phyloP scores from a whole-genome alignment of 1,140 invertebrate species.

The Hermatobates lingyangjiaoensis region DNA sequence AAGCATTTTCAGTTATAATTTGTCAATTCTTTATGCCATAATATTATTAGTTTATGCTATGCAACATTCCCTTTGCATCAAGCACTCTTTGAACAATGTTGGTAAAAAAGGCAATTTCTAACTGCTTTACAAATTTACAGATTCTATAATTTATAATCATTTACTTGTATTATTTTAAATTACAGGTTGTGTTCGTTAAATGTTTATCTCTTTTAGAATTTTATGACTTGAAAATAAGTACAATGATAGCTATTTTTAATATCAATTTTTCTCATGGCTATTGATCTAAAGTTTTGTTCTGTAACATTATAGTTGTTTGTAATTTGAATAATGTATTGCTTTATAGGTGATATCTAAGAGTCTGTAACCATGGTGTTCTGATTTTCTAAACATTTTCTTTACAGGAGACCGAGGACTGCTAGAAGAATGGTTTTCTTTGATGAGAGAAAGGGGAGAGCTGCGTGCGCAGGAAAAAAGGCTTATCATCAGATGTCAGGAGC shows the following conservation, averaged over 20 bases:
- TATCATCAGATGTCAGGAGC: slow-evolving; percentile 56
- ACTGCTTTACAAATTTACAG: too few species aligned
- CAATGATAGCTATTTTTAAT: background rate
- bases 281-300: background rate
- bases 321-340: background rate
- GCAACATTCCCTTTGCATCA: too few species aligned
- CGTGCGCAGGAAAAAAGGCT: slow-evolving; percentile 65
- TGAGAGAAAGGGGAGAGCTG: slow-evolving; percentile 59
- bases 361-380: background rate
- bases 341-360: background rate
- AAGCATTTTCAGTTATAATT: too few species aligned
- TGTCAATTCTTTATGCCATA: too few species aligned
- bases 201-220: too few species aligned
- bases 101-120: too few species aligned
- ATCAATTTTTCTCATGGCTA: background rate
- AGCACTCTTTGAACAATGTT: too few species aligned
- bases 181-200: too few species aligned
- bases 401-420: slow-evolving; percentile 47
- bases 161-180: too few species aligned
- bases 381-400: slow-evolving; percentile 13
- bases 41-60: too few species aligned
- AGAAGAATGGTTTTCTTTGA: slow-evolving; percentile 67
- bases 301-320: background rate
- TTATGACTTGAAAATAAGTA: background rate
- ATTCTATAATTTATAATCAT: too few species aligned